Conservation (phyloP, 2,797 vertebrate species). For the Rousettus madagascariensis region DNA sequence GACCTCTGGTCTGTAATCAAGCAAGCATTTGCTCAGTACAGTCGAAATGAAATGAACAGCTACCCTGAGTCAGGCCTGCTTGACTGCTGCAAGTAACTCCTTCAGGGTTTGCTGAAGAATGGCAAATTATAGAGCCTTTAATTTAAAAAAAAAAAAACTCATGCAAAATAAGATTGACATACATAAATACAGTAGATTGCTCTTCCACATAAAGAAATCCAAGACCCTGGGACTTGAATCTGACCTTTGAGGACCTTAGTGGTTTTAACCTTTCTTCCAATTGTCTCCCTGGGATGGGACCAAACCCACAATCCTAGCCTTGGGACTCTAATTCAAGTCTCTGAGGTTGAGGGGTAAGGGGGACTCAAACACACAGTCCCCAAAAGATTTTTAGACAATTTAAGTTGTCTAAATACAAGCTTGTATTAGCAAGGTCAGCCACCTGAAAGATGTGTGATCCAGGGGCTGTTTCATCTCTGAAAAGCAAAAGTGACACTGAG, state of each 20-base stretch:
- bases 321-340: not conserved
- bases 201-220: not conserved
- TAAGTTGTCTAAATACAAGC: not conserved
- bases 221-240: not conserved
- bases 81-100: not conserved
- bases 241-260: not conserved
- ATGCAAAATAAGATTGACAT: not conserved
- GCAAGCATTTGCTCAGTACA: not conserved
- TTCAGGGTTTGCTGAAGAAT: not conserved
- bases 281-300: not conserved
- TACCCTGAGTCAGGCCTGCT: not conserved
- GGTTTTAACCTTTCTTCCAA: not conserved
- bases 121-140: not conserved
- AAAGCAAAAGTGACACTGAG: not conserved
- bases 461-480: not conserved
- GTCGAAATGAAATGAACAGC: not conserved
- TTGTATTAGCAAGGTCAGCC: not conserved
- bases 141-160: not conserved
- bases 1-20: not conserved
- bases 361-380: not conserved
- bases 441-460: not conserved
- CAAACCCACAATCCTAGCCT: not conserved
- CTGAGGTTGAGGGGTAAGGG: fast-evolving
- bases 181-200: not conserved
- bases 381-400: not conserved